phyloP scores from a whole-genome alignment of 2,113 vertebrate genomes.

The Paramisgurnus dabryanus region DNA sequence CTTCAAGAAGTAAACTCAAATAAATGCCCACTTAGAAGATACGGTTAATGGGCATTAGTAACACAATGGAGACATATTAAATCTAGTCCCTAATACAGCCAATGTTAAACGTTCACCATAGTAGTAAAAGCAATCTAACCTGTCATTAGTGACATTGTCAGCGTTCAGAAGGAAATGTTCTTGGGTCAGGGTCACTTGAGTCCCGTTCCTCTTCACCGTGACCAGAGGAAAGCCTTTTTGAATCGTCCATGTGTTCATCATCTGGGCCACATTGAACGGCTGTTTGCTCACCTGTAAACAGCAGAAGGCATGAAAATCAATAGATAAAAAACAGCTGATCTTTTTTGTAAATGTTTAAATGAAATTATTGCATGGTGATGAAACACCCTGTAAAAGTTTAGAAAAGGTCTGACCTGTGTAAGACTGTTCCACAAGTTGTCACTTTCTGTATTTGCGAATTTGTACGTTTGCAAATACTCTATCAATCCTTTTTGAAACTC shows the following conservation, averaged over 20 bases:
- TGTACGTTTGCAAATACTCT: constrained; percentile 81
- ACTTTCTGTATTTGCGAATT: constrained; percentile 77
- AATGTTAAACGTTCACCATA: neutral
- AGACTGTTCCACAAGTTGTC: constrained; percentile 90
- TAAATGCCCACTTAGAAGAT: neutral
- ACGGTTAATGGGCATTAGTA: neutral
- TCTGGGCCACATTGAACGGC: constrained; percentile 79
- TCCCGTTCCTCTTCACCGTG: constrained; percentile 79
- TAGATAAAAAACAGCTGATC: too few relatives aligned
- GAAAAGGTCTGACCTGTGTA: constrained; percentile 75
- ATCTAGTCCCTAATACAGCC: neutral
- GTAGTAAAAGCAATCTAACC: constrained; percentile 20
- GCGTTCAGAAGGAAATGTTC: constrained; percentile 84
- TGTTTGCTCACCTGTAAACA: constrained; percentile 72
- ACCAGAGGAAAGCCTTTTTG: constrained; percentile 95
- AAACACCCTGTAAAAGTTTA: neutral
- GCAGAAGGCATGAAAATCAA: neutral
- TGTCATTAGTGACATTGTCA: constrained; percentile 66
- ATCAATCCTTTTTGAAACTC: constrained; percentile 84
- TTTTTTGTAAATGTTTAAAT: too few relatives aligned
- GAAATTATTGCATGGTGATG: too few relatives aligned
- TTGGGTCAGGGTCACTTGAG: constrained; percentile 79
- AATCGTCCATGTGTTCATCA: constrained; percentile 92
- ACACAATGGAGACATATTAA: neutral
- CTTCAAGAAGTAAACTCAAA: neutral